phyloP scores from a whole-genome alignment of 2,797 vertebrate genomes.

The Masticophis lateralis region DNA sequence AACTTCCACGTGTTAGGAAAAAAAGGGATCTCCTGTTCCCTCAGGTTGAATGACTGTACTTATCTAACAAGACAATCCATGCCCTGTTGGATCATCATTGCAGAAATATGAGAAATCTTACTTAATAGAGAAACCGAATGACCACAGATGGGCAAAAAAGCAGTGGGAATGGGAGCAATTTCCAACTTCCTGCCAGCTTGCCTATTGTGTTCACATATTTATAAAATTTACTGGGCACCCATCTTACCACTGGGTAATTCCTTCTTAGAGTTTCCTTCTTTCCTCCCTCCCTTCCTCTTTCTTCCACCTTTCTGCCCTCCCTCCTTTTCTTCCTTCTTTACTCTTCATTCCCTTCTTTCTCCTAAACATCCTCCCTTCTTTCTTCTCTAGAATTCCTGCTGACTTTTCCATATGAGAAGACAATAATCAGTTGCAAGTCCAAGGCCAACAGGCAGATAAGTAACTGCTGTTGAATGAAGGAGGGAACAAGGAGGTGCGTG shows the following conservation, averaged over 20 bases:
- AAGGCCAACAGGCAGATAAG: background rate
- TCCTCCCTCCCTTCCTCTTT: too few species aligned
- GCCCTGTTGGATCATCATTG: background rate
- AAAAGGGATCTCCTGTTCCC: background rate
- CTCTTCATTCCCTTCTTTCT: background rate
- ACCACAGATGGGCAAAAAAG: background rate
- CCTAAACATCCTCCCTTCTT: background rate
- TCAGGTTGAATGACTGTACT: background rate
- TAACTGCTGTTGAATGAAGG: background rate
- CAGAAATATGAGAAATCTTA: background rate
- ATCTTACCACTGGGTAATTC: background rate
- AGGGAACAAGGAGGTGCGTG: background rate
- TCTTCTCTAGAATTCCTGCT: background rate
- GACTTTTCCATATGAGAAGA: background rate
- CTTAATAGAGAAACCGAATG: background rate
- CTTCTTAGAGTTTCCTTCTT: background rate
- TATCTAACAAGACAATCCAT: background rate
- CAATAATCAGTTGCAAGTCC: background rate
- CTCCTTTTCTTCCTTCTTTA: background rate
- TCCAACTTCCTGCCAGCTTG: background rate
- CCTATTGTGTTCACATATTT: background rate
- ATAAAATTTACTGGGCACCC: background rate
- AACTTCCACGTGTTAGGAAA: background rate
- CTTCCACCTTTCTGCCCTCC: background rate
- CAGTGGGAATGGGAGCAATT: background rate